These are phyloP conservation scores for Phrynocephalus forsythii DNA, from an alignment of 2,797 vertebrate species.

Conservation along the genomic window DNA sequence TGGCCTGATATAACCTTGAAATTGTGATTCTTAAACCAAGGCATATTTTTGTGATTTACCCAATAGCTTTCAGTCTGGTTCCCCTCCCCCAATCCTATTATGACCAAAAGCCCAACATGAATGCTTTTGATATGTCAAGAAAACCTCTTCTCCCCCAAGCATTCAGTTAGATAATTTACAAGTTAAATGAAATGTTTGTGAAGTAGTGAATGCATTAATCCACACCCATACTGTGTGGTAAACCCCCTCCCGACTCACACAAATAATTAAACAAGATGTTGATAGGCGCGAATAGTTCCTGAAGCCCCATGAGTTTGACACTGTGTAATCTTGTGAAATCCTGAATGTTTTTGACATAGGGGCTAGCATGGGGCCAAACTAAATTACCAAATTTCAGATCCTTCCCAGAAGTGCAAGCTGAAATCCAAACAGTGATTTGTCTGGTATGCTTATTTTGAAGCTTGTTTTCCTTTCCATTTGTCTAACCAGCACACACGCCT, in stretches of 20 bases:
- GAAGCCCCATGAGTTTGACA: background rate
- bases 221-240: background rate
- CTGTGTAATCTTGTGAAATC: constrained; percentile 1
- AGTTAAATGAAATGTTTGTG: constrained; percentile 8
- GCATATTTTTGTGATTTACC: background rate
- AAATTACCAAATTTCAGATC: constrained; percentile 51
- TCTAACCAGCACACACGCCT: constrained; percentile 77
- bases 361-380: background rate
- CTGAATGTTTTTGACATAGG: constrained; percentile 38
- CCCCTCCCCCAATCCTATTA: background rate
- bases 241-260: background rate
- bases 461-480: constrained; percentile 52
- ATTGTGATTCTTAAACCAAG: background rate
- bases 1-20: background rate
- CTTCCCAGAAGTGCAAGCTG: constrained; percentile 61
- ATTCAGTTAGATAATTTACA: constrained; percentile 1
- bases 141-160: background rate
- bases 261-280: background rate
- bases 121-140: background rate
- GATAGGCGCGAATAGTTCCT: accelerated
- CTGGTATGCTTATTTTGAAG: constrained; percentile 63
- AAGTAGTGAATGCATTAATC: background rate
- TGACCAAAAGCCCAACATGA: background rate
- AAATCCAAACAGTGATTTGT: constrained; percentile 62
- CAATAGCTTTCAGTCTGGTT: background rate